A percentile compares a stretch with the other conserved stretches of the same genome.
These are phyloP conservation scores for Criorhina ranunculi DNA, from an alignment of 2,888 invertebrate species.

Conservation along the genomic window DNA sequence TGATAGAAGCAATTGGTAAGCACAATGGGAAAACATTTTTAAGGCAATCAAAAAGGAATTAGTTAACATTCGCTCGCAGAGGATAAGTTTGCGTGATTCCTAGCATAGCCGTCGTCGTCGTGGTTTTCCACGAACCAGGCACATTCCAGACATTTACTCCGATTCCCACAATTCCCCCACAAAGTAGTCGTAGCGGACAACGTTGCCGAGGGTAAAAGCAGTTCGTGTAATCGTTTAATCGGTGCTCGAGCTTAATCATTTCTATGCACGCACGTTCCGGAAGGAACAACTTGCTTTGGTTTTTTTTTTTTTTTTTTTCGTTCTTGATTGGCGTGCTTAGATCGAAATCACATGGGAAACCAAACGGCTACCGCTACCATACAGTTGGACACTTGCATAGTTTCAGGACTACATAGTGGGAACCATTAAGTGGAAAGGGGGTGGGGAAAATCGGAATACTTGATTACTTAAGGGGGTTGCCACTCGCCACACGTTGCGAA, in stretches of 20 bases:
- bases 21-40: slow-evolving; percentile 65
- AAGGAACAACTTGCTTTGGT: slow-evolving; percentile 54
- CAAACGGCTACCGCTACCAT: slow-evolving; percentile 22
- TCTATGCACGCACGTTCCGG: slow-evolving; percentile 63
- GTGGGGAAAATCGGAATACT: background rate
- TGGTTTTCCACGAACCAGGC: slow-evolving; percentile 35
- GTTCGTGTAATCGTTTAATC: slow-evolving; percentile 66
- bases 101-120: slow-evolving; percentile 40
- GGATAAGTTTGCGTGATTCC: slow-evolving; percentile 68
- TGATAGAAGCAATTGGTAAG: slow-evolving; percentile 37
- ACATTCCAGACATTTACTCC: slow-evolving; percentile 63
- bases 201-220: slow-evolving; percentile 32
- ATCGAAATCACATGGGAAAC: slow-evolving; percentile 51
- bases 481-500: slow-evolving; percentile 34
- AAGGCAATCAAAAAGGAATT: slow-evolving; percentile 75
- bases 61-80: slow-evolving; percentile 55
- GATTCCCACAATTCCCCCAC: slow-evolving; percentile 33
- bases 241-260: slow-evolving; percentile 67
- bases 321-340: slow-evolving; percentile 52
- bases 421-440: background rate
- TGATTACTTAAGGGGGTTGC: slow-evolving; percentile 42
- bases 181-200: slow-evolving; percentile 22
- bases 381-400: slow-evolving; percentile 19
- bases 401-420: slow-evolving; percentile 5
- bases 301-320: slow-evolving; percentile 22